A percentile compares a stretch with the other conserved stretches of the same genome.
Conservation (phyloP, 2,113 vertebrate genomes). For the Larimichthys polyactis region DNA sequence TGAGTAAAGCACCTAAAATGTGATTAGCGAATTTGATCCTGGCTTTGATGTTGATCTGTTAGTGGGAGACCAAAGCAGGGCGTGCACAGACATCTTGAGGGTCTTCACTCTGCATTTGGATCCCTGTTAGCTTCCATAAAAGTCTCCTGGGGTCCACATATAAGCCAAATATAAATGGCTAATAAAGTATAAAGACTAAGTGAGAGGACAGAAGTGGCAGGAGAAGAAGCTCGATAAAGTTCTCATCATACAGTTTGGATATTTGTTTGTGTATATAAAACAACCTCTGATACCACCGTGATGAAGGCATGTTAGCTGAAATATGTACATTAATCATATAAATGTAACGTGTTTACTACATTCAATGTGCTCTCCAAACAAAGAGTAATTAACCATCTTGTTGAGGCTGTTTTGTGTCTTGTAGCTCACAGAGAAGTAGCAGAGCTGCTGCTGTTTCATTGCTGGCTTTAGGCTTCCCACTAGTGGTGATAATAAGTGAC, state of each 20-base stretch:
- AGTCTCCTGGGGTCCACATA: too few species aligned
- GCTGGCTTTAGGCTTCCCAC: slow-evolving; percentile 49
- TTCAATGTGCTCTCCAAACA: background rate
- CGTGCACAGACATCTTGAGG: too few species aligned
- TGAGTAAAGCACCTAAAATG: background rate
- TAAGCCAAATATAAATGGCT: too few species aligned
- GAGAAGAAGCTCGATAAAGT: too few species aligned
- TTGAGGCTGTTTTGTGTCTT: background rate
- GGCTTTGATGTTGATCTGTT: background rate
- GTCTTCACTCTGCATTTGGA: too few species aligned
- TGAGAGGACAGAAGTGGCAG: too few species aligned
- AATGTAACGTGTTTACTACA: background rate
- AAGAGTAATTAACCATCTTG: background rate
- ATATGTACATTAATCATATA: background rate
- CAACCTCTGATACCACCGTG: background rate
- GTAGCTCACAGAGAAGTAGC: too few species aligned
- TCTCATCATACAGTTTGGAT: too few species aligned
- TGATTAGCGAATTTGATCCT: background rate
- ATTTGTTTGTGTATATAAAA: too few species aligned
- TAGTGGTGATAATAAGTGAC: slow-evolving; percentile 50
- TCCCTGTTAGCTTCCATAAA: too few species aligned
- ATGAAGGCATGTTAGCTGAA: background rate
- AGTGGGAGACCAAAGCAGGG: background rate
- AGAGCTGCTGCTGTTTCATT: slow-evolving; percentile 6
- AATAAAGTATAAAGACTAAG: too few species aligned